These are phyloP conservation scores for Ophonus ardosiacus DNA, from an alignment of 2,888 invertebrate species.

Conservation along the genomic window DNA sequence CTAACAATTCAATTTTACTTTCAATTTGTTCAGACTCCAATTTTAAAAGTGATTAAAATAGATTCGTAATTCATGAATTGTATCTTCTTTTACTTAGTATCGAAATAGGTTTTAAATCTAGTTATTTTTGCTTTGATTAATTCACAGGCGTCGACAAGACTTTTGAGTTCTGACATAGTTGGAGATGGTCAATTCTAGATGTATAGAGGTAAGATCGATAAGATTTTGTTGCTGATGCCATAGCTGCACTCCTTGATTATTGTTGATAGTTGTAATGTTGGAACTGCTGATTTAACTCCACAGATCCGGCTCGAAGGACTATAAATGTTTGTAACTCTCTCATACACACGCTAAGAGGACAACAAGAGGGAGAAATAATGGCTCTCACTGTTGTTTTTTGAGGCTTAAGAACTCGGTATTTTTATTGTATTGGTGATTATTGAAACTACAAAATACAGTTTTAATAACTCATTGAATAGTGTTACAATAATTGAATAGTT, in stretches of 20 bases:
- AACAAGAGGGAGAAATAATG: too few relatives aligned
- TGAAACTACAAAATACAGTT: too few relatives aligned
- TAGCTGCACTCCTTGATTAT: not conserved
- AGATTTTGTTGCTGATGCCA: not conserved
- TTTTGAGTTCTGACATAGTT: not conserved
- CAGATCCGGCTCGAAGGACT: slow-evolving; percentile 4
- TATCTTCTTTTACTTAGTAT: not conserved
- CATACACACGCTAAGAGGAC: not conserved
- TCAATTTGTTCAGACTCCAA: not conserved
- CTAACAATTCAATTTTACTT: not conserved
- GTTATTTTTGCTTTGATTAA: slow-evolving; percentile 3
- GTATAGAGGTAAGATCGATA: not conserved
- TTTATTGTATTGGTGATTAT: too few relatives aligned
- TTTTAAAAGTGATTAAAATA: not conserved
- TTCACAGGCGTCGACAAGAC: not conserved
- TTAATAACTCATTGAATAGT: too few relatives aligned
- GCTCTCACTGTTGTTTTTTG: too few relatives aligned
- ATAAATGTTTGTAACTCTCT: not conserved
- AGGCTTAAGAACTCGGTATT: too few relatives aligned
- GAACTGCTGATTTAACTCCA: not conserved
- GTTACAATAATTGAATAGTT: too few relatives aligned
- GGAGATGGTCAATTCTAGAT: not conserved
- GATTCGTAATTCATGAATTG: not conserved
- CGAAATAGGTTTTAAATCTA: slow-evolving; percentile 9
- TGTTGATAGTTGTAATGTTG: not conserved